Evolutionary conservation across 1,140 invertebrate species (phyloP).

Genomic region (Solen grandis): DNA sequence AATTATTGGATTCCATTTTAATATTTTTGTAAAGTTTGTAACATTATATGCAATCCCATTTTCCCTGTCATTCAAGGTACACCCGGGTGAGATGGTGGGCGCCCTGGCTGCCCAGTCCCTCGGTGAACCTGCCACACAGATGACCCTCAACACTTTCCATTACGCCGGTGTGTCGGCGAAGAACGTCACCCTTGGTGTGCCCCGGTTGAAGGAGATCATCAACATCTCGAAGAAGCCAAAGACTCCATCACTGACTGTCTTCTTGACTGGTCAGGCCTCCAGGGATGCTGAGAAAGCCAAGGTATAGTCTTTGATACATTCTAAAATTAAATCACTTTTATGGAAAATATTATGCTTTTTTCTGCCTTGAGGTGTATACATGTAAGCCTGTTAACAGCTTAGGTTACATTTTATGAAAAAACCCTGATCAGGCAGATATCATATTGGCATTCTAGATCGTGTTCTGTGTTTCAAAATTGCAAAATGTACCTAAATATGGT

Average conservation of each 20-base stretch:
- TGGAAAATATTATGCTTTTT: too few relatives aligned
- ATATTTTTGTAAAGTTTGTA: too few relatives aligned
- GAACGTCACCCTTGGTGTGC: constrained; percentile 99
- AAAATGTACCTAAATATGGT: too few relatives aligned
- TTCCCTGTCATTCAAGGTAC: constrained; percentile 82
- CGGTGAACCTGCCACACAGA: constrained; percentile 99
- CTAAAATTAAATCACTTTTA: not conserved
- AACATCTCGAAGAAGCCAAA: constrained; percentile 99
- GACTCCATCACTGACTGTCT: constrained; percentile 99
- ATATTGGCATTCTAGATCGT: too few relatives aligned
- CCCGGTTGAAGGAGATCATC: constrained; percentile 97
- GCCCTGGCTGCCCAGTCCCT: constrained; percentile 98
- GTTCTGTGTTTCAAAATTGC: too few relatives aligned
- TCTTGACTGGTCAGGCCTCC: constrained; percentile 96
- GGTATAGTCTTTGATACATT: constrained; percentile 66
- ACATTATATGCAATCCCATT: too few relatives aligned
- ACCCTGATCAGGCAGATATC: too few relatives aligned
- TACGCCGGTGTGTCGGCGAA: constrained; percentile 99
- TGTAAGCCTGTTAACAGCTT: too few relatives aligned
- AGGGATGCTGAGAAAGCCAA: constrained; percentile 99
- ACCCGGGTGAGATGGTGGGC: constrained; percentile 99
- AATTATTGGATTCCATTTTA: too few relatives aligned
- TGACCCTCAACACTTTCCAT: constrained; percentile 99
- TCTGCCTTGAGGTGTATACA: too few relatives aligned
- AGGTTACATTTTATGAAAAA: too few relatives aligned